A percentile compares a stretch with the other conserved stretches of the same genome.
phyloP scores from a whole-genome alignment of 2,113 vertebrate species.

The Brienomyrus brachyistius region DNA sequence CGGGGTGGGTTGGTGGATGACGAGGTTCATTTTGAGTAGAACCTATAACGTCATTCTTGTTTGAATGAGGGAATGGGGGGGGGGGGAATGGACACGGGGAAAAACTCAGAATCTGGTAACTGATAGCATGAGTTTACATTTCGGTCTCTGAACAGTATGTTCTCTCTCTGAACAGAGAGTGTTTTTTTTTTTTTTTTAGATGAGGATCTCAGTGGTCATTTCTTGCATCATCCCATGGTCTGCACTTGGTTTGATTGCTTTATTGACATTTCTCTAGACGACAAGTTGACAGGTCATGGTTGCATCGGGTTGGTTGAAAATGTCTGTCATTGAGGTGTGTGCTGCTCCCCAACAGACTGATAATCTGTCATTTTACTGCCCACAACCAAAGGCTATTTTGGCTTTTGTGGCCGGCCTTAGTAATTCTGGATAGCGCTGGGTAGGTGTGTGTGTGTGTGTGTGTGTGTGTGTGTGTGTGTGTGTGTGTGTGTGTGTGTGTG shows the following conservation, averaged over 20 bases:
- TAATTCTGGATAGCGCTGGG: neutral
- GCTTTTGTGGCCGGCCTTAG: neutral
- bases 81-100: neutral
- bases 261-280: neutral
- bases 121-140: neutral
- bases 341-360: neutral
- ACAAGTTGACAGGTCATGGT: neutral
- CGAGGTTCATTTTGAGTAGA: neutral
- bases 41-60: neutral
- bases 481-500: neutral
- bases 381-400: neutral
- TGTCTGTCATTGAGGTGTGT: neutral
- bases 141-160: neutral
- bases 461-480: neutral
- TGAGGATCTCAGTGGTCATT: neutral
- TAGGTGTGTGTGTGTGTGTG: neutral
- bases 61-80: neutral
- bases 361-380: neutral
- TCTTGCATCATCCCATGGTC: neutral
- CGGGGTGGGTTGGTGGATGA: neutral
- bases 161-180: neutral
- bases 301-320: neutral
- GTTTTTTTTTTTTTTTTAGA: neutral
- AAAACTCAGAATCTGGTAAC: neutral
- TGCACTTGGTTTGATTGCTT: neutral